A percentile compares a stretch with the other conserved stretches of the same genome.
phyloP scores from a whole-genome alignment of 2,113 vertebrate genomes.

The Burhinus oedicnemus region DNA sequence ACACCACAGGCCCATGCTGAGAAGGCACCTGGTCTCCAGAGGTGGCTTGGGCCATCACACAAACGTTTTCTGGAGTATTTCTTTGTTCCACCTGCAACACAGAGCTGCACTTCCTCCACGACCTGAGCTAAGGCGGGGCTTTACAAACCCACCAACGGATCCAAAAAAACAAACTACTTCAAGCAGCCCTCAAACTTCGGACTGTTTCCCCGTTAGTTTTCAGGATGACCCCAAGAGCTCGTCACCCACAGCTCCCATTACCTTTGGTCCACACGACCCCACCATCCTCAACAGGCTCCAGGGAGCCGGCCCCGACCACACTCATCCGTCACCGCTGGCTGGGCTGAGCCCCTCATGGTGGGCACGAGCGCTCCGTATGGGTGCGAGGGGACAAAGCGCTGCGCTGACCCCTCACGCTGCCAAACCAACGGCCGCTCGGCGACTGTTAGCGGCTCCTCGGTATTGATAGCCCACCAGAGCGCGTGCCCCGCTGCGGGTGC shows the following conservation, averaged over 20 bases:
- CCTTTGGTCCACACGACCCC: accelerated
- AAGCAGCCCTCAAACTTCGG: too few relatives aligned
- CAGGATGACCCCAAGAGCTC: not conserved
- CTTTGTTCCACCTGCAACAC: not conserved
- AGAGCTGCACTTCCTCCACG: accelerated
- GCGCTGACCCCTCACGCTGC: accelerated
- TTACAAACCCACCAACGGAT: accelerated
- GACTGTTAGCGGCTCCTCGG: too few relatives aligned
- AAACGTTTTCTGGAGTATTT: too few relatives aligned
- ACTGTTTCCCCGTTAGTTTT: accelerated
- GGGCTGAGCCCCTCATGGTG: not conserved
- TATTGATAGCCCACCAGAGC: too few relatives aligned
- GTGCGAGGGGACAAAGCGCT: accelerated
- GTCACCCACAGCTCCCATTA: accelerated
- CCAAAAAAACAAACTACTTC: not conserved
- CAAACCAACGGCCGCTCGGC: too few relatives aligned
- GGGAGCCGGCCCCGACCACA: accelerated
- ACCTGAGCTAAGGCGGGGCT: too few relatives aligned
- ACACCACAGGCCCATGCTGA: accelerated
- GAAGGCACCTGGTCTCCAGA: not conserved
- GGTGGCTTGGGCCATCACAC: not conserved
- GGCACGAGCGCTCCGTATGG: accelerated
- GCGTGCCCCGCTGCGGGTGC: too few relatives aligned
- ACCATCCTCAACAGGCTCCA: accelerated
- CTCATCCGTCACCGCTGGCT: not conserved